Conservation (phyloP, 1,140 invertebrate species). For the Drosophila neocordata region DNA sequence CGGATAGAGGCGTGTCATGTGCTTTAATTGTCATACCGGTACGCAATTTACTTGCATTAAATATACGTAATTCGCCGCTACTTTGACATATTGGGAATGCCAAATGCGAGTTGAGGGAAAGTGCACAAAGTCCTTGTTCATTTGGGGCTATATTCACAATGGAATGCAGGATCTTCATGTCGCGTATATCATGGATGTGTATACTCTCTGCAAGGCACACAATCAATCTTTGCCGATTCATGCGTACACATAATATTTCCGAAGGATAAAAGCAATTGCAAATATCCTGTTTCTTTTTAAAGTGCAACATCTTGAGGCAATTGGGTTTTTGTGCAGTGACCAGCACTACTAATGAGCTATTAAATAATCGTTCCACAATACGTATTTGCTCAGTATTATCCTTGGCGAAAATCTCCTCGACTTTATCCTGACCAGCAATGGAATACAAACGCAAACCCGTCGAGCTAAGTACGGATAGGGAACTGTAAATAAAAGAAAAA, state of each 20-base stretch:
- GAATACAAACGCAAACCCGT: slow-evolving; percentile 71
- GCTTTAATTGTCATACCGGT: slow-evolving; percentile 97
- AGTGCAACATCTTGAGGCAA: slow-evolving; percentile 93
- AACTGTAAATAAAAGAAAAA: slow-evolving; percentile 35
- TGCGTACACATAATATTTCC: slow-evolving; percentile 96
- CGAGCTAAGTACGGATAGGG: slow-evolving; percentile 69
- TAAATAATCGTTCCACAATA: slow-evolving; percentile 81
- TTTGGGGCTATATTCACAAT: slow-evolving; percentile 99
- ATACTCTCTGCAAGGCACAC: slow-evolving; percentile 98
- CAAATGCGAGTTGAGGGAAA: slow-evolving; percentile 95
- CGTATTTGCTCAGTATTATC: slow-evolving; percentile 77
- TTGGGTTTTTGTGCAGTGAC: slow-evolving; percentile 79
- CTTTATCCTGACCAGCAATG: slow-evolving; percentile 68
- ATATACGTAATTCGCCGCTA: slow-evolving; percentile 98
- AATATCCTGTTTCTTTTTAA: slow-evolving; percentile 99
- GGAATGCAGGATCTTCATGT: slow-evolving; percentile 99
- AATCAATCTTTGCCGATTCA: slow-evolving; percentile 96
- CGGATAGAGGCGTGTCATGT: slow-evolving; percentile 97
- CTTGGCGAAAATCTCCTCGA: slow-evolving; percentile 81
- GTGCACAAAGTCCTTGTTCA: slow-evolving; percentile 94
- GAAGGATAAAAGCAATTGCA: slow-evolving; percentile 99
- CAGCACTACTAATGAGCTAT: slow-evolving; percentile 80
- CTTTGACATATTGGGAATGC: slow-evolving; percentile 97
- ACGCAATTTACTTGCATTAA: slow-evolving; percentile 97
- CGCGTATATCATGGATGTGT: slow-evolving; percentile 99